Conservation (phyloP, 2,113 vertebrate genomes). For the Siniperca chuatsi region DNA sequence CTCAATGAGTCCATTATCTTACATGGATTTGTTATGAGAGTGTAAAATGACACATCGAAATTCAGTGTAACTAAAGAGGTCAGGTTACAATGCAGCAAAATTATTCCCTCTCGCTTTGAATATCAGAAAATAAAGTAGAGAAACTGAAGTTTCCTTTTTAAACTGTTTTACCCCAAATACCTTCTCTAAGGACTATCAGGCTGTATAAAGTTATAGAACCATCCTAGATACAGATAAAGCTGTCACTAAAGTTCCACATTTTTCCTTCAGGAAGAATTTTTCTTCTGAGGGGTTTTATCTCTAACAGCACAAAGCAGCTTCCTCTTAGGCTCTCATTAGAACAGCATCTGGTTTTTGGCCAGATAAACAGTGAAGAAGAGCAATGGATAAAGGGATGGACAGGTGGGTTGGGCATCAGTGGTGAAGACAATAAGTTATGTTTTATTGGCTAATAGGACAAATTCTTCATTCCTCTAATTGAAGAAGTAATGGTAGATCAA, state of each 20-base stretch:
- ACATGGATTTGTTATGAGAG: neutral
- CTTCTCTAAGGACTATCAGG: neutral
- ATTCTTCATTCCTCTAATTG: slow-evolving; percentile 66
- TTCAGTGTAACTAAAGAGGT: neutral
- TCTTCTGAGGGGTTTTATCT: slow-evolving; percentile 49
- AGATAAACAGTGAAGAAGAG: slow-evolving; percentile 50
- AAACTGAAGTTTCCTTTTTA: neutral
- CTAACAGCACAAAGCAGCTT: slow-evolving; percentile 19
- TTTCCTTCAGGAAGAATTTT: slow-evolving; percentile 29
- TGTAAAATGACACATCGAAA: slow-evolving; percentile 1
- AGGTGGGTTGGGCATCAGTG: slow-evolving; percentile 15
- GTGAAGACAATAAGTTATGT: slow-evolving; percentile 51
- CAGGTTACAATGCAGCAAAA: neutral
- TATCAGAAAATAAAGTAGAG: neutral
- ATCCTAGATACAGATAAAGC: slow-evolving; percentile 18
- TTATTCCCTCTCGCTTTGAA: neutral
- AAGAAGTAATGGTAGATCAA: slow-evolving; percentile 53
- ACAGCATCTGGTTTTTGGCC: slow-evolving; percentile 14
- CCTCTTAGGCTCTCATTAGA: slow-evolving; percentile 60
- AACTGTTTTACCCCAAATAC: slow-evolving; percentile 4
- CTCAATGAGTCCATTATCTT: neutral
- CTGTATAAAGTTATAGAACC: neutral
- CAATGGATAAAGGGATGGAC: slow-evolving; percentile 30
- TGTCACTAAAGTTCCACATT: slow-evolving; percentile 21
- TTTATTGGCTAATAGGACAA: slow-evolving; percentile 51